Percentiles rank a stretch among this genome's conserved stretches.
phyloP scores from a whole-genome alignment of 2,797 vertebrate species.

The Artibeus lituratus region DNA sequence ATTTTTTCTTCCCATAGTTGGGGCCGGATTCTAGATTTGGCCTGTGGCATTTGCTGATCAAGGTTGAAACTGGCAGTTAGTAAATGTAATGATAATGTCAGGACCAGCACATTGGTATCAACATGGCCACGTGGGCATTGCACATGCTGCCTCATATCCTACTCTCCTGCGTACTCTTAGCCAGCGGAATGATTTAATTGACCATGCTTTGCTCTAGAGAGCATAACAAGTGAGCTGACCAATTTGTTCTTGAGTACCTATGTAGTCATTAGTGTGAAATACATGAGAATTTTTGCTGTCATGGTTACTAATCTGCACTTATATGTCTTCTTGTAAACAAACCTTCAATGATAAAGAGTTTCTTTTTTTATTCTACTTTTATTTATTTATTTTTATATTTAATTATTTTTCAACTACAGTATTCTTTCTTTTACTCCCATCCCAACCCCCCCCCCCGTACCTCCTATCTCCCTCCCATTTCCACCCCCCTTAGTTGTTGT shows the following conservation, averaged over 20 bases:
- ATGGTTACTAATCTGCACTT: background rate
- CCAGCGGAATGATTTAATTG: background rate
- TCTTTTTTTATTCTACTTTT: too few species aligned
- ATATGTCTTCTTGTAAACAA: slow-evolving; percentile 8
- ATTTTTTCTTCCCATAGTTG: background rate
- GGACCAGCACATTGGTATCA: background rate
- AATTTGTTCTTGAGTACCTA: background rate
- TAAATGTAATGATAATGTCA: background rate
- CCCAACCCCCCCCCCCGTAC: too few species aligned
- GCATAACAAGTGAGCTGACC: background rate
- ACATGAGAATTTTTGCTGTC: background rate
- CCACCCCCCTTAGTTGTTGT: too few species aligned
- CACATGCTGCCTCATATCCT: background rate
- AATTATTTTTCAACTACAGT: too few species aligned
- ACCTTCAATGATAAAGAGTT: background rate
- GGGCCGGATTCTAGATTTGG: background rate
- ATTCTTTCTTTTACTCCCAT: too few species aligned
- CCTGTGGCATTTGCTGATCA: background rate
- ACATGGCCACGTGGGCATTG: background rate
- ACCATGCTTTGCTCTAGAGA: background rate
- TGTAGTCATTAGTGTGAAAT: background rate
- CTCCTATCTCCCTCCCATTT: too few species aligned
- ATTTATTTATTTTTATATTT: too few species aligned
- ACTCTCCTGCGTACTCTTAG: background rate
- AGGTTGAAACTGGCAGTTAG: background rate